Percentiles rank a stretch among this genome's conserved stretches.
phyloP scores from a whole-genome alignment of 2,113 vertebrate genomes.

The Octodon degus region DNA sequence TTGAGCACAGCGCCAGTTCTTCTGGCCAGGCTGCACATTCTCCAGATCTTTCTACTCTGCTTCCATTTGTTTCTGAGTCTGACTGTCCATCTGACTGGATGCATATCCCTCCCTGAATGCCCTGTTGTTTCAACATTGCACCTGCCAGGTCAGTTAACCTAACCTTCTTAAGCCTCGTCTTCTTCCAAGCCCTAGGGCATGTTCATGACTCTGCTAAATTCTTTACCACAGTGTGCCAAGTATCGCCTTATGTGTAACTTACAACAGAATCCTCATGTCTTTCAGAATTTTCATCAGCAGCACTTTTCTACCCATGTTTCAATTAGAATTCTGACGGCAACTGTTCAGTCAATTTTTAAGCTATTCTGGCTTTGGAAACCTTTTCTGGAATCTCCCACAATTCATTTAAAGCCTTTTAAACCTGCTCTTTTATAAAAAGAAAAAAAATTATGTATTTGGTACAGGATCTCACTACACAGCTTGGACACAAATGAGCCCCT shows the following conservation, averaged over 20 bases:
- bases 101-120: not conserved
- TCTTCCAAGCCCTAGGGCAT: not conserved
- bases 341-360: not conserved
- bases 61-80: not conserved
- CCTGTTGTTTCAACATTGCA: not conserved
- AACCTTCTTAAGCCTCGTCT: not conserved
- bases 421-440: not conserved
- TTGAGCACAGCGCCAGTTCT: not conserved
- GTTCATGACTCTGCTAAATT: not conserved
- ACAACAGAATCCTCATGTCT: not conserved
- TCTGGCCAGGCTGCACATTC: not conserved
- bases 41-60: not conserved
- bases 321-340: not conserved
- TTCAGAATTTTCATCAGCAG: not conserved
- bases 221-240: not conserved
- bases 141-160: not conserved
- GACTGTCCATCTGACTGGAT: not conserved
- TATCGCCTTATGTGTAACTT: not conserved
- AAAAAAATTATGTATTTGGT: too few relatives aligned
- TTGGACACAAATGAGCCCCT: too few relatives aligned
- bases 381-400: not conserved
- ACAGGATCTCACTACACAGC: too few relatives aligned
- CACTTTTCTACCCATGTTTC: not conserved
- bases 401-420: not conserved
- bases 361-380: not conserved